phyloP scores from a whole-genome alignment of 2,797 vertebrate genomes.

The Corythornis leucogaster region DNA sequence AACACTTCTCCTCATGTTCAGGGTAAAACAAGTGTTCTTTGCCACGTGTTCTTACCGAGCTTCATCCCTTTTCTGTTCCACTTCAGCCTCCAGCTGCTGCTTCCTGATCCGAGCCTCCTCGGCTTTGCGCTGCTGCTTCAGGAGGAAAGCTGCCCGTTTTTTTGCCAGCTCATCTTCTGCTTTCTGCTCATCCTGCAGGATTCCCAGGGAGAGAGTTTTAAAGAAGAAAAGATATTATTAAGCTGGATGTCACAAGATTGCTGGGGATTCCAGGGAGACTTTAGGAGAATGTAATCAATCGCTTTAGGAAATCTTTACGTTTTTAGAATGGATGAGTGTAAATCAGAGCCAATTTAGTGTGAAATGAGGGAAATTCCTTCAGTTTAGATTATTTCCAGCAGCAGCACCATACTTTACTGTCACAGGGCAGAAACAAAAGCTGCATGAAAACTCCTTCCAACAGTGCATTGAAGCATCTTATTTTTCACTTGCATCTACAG shows the following conservation, averaged over 20 bases:
- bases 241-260: neutral
- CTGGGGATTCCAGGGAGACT: neutral
- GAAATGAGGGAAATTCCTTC: neutral
- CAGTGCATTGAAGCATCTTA: neutral
- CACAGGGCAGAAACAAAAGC: neutral
- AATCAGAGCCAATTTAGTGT: neutral
- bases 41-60: conserved; percentile 79
- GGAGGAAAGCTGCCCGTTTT: conserved; percentile 92
- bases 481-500: neutral
- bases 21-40: neutral
- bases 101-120: conserved; percentile 92
- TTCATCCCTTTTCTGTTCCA: conserved; percentile 93
- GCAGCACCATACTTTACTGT: neutral
- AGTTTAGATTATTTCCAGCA: neutral
- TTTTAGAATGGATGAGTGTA: neutral
- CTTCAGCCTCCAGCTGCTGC: conserved; percentile 91
- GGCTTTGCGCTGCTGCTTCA: conserved; percentile 96
- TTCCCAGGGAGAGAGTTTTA: neutral
- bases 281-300: neutral
- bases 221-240: neutral
- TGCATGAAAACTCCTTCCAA: neutral
- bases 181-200: conserved; percentile 89
- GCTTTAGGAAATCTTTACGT: neutral
- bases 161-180: conserved; percentile 96
- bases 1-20: neutral